phyloP scores from a whole-genome alignment of 2,888 invertebrate species.

The Antheraea yamamai region DNA sequence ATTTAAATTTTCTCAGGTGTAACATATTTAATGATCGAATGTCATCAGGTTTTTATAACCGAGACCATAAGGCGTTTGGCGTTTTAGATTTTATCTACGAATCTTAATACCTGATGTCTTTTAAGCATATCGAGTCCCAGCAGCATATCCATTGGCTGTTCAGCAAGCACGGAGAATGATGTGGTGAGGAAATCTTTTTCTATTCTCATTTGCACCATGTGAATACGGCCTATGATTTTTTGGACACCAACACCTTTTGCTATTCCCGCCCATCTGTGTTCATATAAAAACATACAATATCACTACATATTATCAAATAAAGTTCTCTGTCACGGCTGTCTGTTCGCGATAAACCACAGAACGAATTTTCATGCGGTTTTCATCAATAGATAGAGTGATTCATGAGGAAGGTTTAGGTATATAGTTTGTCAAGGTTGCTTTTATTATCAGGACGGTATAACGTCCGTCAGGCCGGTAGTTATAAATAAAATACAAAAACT shows the following conservation, averaged over 20 bases:
- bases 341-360: too few species aligned
- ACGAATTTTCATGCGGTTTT: too few species aligned
- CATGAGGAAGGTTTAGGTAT: too few species aligned
- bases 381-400: too few species aligned
- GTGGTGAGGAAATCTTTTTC: conserved; percentile 96
- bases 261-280: conserved; percentile 92
- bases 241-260: conserved; percentile 99
- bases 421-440: too few species aligned
- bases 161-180: conserved; percentile 97
- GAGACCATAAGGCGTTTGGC: too few species aligned
- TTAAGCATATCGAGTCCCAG: conserved; percentile 98
- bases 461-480: neutral
- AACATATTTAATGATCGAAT: too few species aligned
- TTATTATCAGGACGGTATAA: too few species aligned
- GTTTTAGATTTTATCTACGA: neutral
- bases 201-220: conserved; percentile 98
- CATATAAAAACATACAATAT: neutral
- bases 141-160: conserved; percentile 99
- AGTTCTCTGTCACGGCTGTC: too few species aligned
- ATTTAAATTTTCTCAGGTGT: too few species aligned
- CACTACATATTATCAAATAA: too few species aligned
- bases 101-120: conserved; percentile 90
- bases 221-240: conserved; percentile 97
- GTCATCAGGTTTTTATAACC: too few species aligned
- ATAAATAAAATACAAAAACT: neutral